Evolutionary conservation across 2,113 vertebrate genomes (phyloP).

Genomic region (Oreochromis tanganicae): DNA sequence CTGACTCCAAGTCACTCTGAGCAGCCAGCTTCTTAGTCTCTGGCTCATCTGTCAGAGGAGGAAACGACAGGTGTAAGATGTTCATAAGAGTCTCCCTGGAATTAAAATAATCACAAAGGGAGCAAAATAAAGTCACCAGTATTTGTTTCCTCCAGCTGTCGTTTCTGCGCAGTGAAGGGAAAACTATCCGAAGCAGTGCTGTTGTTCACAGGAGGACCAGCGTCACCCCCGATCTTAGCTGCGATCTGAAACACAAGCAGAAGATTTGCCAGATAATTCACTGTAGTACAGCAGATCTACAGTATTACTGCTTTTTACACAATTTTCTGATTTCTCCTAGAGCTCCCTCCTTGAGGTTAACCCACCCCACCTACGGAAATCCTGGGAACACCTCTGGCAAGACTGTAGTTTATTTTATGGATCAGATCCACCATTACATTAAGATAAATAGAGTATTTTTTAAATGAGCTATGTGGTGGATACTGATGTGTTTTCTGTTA

Average conservation of each 20-base stretch:
- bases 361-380: neutral
- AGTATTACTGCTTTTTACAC: neutral
- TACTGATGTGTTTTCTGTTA: neutral
- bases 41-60: slow-evolving; percentile 77
- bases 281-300: neutral
- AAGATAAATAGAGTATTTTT: neutral
- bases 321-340: neutral
- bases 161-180: slow-evolving; percentile 79
- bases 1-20: slow-evolving; percentile 78
- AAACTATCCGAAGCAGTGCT: slow-evolving; percentile 74
- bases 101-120: neutral
- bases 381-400: neutral
- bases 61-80: neutral
- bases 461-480: neutral
- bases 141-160: slow-evolving; percentile 86
- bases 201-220: slow-evolving; percentile 77
- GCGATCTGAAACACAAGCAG: slow-evolving; percentile 73
- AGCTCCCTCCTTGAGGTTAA: neutral
- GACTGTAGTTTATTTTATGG: neutral
- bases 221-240: slow-evolving; percentile 85
- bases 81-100: neutral
- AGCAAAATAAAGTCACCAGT: neutral
- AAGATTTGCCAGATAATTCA: neutral
- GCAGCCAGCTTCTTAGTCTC: slow-evolving; percentile 85
- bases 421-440: neutral